Conservation (phyloP, 2,888 invertebrate species). For the Dorcus hopei region DNA sequence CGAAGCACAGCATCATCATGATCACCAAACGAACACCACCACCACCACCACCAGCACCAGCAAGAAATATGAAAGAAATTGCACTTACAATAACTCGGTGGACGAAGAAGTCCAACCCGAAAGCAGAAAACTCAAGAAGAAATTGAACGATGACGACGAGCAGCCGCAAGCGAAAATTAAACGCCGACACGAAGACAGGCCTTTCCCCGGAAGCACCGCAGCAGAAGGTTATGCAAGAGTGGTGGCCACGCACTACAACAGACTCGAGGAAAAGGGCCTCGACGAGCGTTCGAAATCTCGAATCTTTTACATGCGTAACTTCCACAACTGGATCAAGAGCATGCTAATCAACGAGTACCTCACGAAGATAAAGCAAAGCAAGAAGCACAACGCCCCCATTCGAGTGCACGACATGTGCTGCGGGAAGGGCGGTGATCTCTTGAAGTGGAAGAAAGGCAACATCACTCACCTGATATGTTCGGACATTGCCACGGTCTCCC, state of each 20-base stretch:
- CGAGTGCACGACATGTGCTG: conserved; percentile 91
- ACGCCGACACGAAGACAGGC: background rate
- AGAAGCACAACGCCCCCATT: conserved; percentile 64
- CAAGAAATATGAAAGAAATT: conserved; percentile 2
- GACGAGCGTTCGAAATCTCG: conserved; percentile 80
- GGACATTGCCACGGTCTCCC: conserved; percentile 90
- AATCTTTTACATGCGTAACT: conserved; percentile 91
- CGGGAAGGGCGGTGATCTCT: conserved; percentile 97
- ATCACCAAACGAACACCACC: background rate
- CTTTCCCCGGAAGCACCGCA: too few species aligned
- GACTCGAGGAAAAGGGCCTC: conserved; percentile 77
- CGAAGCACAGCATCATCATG: conserved; percentile 18
- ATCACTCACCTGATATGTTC: conserved; percentile 83
- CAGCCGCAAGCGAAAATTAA: background rate
- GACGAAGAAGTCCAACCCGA: background rate
- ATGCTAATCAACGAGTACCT: conserved; percentile 85
- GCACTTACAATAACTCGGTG: conserved; percentile 17
- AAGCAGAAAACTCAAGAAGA: background rate
- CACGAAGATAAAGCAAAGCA: conserved; percentile 61
- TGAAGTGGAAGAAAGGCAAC: conserved; percentile 89
- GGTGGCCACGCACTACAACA: conserved; percentile 94
- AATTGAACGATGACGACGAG: background rate
- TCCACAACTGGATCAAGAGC: conserved; percentile 99
- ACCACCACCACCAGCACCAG: background rate
- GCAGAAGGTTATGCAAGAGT: conserved; percentile 52